Evolutionary conservation across 2,113 vertebrate genomes (phyloP), one percentile per base, ranked within the genome.

Genomic region (Rhabdornis inornatus): DNA sequence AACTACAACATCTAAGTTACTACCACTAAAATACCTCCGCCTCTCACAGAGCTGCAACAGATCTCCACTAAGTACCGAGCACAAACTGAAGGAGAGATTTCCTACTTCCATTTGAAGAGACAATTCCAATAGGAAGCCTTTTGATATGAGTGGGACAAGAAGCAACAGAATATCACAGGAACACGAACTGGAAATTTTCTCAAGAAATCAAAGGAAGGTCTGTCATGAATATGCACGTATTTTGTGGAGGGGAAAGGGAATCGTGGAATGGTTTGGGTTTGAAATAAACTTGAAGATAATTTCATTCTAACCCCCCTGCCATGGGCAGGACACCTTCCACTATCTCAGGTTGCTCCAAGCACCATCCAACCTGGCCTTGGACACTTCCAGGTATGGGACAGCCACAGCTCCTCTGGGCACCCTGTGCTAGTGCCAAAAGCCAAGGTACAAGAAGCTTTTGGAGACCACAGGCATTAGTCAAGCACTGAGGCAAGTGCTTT

Each of bases 191-290:
- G 3, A 15, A 72, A 63, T 37, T 31, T 69, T 33, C 25, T 57
- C 57, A 37, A 55, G 45, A 56, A 93, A 61, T 27, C 55, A 80
- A 83, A 75, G n/a, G 19, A 84, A 70, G 18, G 4, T 5, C 25
- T 78, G 60, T 16, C n/a, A 9, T 22, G 33, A 81, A 70, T 14
- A 42, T 1, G 6, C 30, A 31, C 0, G 0, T 12, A 35, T 66
- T 87, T 66, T 75, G 33, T 19, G 13, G 33, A 68, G 10, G 45
- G 16, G 22, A 79, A 61, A 83, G 30, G 9, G 13, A 71, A 70
- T 20, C 3, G 0, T 12, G 33, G 39, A 39, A 53, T 7, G 16
- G n/a, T 39, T 25, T 52, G 20, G 13, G 28, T 40, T 82, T 37
- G 53, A 68, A 83, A n/a, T 7, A 30, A 68, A 30, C 30, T 13